These are phyloP conservation scores for Margarornis squamiger DNA, from an alignment of 2,797 vertebrate species.

Conservation along the genomic window DNA sequence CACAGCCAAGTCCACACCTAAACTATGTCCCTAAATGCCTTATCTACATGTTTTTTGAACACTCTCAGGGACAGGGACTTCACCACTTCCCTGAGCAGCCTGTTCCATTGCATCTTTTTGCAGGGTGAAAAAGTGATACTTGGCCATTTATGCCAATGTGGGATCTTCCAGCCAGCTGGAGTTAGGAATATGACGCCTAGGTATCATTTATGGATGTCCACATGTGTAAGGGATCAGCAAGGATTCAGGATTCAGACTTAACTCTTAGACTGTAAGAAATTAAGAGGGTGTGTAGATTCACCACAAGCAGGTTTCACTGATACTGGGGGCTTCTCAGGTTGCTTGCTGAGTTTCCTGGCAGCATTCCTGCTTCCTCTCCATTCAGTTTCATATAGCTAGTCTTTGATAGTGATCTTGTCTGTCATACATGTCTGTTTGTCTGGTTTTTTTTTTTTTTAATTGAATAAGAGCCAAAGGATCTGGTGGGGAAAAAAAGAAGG, in stretches of 20 bases:
- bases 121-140: not conserved
- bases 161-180: not conserved
- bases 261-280: not conserved
- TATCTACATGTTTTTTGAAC: not conserved
- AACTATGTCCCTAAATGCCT: too few species aligned
- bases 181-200: not conserved
- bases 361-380: not conserved
- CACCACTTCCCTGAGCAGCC: not conserved
- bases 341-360: not conserved
- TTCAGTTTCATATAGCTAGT: not conserved
- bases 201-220: not conserved
- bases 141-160: not conserved
- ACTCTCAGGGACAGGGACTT: not conserved
- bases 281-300: not conserved
- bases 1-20: not conserved
- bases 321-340: not conserved
- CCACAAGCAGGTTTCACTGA: not conserved
- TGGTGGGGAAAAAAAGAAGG: not conserved
- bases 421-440: too few species aligned
- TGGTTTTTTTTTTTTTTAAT: not conserved
- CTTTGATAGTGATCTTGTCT: not conserved
- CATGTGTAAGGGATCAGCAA: not conserved
- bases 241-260: not conserved
- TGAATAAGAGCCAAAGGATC: not conserved
- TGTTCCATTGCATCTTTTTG: not conserved